phyloP scores from a whole-genome alignment of 1,140 invertebrate species.

The Medauroidea extradentata region DNA sequence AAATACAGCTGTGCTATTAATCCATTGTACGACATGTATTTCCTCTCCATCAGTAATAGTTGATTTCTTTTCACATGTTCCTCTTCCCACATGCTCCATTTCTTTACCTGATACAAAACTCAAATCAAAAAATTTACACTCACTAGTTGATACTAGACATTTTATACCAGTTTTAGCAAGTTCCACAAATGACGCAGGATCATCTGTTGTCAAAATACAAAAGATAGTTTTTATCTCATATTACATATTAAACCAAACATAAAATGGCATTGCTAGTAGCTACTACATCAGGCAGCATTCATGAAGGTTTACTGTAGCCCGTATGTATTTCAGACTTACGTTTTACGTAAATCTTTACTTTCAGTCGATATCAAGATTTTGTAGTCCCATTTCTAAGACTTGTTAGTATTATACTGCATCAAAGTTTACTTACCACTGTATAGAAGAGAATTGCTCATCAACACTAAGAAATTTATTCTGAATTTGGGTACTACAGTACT shows the following conservation, averaged over 20 bases:
- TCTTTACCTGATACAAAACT: slow-evolving; percentile 21
- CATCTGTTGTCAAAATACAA: slow-evolving; percentile 29
- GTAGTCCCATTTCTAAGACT: slow-evolving; percentile 45
- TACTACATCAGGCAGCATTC: slow-evolving; percentile 22
- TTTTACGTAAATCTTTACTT: slow-evolving; percentile 33
- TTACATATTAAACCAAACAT: neutral
- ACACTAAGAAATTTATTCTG: neutral
- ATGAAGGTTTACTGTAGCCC: slow-evolving; percentile 17
- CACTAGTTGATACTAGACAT: slow-evolving; percentile 39
- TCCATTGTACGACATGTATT: neutral
- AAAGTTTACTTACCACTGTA: slow-evolving; percentile 41
- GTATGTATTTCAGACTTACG: slow-evolving; percentile 44
- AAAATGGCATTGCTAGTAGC: slow-evolving; percentile 25
- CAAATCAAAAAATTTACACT: slow-evolving; percentile 33
- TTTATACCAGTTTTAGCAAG: slow-evolving; percentile 20
- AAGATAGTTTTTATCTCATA: neutral
- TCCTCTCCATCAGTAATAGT: neutral
- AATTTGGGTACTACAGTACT: neutral
- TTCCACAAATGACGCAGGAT: slow-evolving; percentile 13
- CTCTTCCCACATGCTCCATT: neutral
- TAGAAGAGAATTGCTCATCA: slow-evolving; percentile 34
- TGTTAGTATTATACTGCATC: slow-evolving; percentile 42
- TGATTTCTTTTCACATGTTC: neutral
- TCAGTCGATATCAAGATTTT: slow-evolving; percentile 40
- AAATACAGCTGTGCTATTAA: neutral